Conservation (phyloP, 2,113 vertebrate species). For the Dicerorhinus sumatrensis region DNA sequence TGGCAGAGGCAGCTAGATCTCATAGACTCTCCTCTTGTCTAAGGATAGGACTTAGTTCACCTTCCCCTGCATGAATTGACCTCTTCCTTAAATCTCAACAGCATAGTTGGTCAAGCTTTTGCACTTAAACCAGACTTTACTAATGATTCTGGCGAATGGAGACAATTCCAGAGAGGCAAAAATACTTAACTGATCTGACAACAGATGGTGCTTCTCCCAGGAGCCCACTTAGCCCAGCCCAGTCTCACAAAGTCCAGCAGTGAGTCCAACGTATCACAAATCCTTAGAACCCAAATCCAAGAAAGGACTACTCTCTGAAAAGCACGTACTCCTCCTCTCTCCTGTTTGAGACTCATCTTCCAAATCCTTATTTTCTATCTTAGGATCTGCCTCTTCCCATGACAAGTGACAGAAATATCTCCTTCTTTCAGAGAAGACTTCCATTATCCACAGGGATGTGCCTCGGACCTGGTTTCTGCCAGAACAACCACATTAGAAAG, state of each 20-base stretch:
- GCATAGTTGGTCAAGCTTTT: background rate
- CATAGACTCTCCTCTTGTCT: background rate
- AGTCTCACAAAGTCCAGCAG: background rate
- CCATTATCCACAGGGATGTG: fast-evolving
- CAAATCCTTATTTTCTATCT: background rate
- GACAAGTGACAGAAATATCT: background rate
- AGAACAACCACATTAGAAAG: background rate
- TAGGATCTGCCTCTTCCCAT: background rate
- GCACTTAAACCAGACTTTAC: background rate
- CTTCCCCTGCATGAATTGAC: background rate
- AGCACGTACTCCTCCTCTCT: background rate
- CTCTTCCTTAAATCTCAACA: background rate
- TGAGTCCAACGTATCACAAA: background rate
- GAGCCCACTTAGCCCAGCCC: background rate
- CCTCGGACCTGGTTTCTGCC: background rate
- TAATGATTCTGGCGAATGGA: background rate
- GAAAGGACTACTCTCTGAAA: background rate
- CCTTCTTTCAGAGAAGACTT: background rate
- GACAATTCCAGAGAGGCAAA: background rate
- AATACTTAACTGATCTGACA: background rate
- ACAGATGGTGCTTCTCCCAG: background rate
- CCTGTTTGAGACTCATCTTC: background rate
- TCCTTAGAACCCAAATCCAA: background rate
- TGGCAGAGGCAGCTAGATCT: background rate
- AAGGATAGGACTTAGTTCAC: background rate